These are phyloP conservation scores for Heliconius charithonia DNA, from an alignment of 2,888 invertebrate genomes.

Conservation along the genomic window DNA sequence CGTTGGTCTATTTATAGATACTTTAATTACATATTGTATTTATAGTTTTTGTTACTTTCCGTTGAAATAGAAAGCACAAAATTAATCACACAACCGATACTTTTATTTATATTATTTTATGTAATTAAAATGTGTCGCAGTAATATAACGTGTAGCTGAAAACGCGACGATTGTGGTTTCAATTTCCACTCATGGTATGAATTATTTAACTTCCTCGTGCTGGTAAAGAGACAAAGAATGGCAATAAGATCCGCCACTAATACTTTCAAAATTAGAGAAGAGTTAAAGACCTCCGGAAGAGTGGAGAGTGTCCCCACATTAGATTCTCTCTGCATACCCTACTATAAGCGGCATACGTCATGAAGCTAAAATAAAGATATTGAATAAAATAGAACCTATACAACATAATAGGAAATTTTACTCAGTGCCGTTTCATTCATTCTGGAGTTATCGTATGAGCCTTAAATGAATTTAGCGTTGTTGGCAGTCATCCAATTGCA, in stretches of 20 bases:
- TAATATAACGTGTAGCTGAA: not conserved
- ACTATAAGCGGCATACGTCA: not conserved
- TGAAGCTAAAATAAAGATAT: not conserved
- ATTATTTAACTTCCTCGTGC: not conserved
- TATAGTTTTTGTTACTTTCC: not conserved
- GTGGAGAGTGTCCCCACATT: not conserved
- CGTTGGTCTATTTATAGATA: not conserved
- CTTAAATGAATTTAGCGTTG: constrained; percentile 27
- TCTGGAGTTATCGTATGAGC: not conserved
- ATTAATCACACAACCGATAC: not conserved
- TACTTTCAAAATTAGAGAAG: not conserved
- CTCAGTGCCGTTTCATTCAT: not conserved
- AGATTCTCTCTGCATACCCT: not conserved
- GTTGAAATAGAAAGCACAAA: not conserved
- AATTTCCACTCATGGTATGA: not conserved
- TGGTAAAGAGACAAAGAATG: not conserved
- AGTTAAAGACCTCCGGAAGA: not conserved
- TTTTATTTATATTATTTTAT: not conserved
- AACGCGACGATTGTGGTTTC: not conserved
- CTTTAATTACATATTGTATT: constrained; percentile 15
- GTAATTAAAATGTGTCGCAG: not conserved
- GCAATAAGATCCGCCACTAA: no score
- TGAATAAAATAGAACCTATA: not conserved
- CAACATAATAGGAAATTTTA: not conserved
- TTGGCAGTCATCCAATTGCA: constrained; percentile 25